Percentiles rank a stretch among this genome's conserved stretches.
phyloP scores from a whole-genome alignment of 2,113 vertebrate species.

The Phycodurus eques region DNA sequence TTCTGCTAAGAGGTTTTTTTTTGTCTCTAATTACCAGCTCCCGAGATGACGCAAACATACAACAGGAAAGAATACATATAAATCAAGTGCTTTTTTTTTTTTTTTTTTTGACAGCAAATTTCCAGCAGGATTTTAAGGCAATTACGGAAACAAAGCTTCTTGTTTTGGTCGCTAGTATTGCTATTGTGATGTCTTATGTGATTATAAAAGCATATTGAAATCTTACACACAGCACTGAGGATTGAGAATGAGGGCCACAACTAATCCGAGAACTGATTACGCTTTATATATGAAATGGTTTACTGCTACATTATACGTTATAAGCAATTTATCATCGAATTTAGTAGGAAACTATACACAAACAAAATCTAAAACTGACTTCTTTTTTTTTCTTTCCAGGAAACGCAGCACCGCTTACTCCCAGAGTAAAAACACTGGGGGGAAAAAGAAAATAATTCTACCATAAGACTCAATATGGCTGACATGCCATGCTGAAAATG shows the following conservation, averaged over 20 bases:
- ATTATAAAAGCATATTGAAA: neutral
- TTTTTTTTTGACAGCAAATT: slow-evolving; percentile 5
- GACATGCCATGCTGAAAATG: too few species aligned
- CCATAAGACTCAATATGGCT: too few species aligned
- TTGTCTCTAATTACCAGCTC: slow-evolving; percentile 68
- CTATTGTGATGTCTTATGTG: neutral
- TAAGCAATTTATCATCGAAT: too few species aligned
- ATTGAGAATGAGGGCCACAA: neutral
- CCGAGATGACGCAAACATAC: slow-evolving; percentile 52
- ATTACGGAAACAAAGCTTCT: neutral
- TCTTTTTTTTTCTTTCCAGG: too few species aligned
- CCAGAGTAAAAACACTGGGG: too few species aligned
- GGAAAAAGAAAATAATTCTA: too few species aligned
- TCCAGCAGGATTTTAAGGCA: slow-evolving; percentile 26
- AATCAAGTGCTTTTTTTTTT: slow-evolving; percentile 21
- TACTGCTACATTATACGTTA: too few species aligned
- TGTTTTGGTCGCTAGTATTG: slow-evolving; percentile 1
- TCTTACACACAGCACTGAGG: neutral
- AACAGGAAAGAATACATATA: slow-evolving; percentile 21
- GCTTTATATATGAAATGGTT: too few species aligned
- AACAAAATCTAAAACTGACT: neutral
- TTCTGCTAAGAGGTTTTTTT: slow-evolving; percentile 63
- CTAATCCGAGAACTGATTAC: too few species aligned
- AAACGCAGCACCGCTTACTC: too few species aligned
- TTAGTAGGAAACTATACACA: too few species aligned